A percentile compares a stretch with the other conserved stretches of the same genome.
These are phyloP conservation scores for Calyptommatus sinebrachiatus DNA, from an alignment of 2,113 vertebrate species.

Conservation along the genomic window DNA sequence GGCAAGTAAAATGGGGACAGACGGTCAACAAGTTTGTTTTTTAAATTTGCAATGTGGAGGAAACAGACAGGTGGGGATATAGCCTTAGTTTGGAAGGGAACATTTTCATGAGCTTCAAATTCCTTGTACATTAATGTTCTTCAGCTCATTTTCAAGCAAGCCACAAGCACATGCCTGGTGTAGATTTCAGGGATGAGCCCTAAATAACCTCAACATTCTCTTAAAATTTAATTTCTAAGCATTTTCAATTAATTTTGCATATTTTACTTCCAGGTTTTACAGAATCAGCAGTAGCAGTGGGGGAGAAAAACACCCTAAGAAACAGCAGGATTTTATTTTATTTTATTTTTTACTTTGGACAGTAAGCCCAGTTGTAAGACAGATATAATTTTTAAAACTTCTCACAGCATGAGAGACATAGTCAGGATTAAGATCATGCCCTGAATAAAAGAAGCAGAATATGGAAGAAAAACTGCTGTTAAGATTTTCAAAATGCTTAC, in stretches of 20 bases:
- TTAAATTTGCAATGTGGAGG: no score
- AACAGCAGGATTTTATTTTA: neutral
- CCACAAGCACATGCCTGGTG: no score
- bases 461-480: neutral
- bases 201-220: neutral
- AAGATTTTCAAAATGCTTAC: neutral
- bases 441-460: constrained; percentile 14
- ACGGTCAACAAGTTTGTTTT: no score
- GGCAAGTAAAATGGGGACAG: no score
- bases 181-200: no score
- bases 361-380: neutral
- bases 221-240: neutral
- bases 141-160: no score
- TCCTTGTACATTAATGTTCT: no score
- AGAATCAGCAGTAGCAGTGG: neutral
- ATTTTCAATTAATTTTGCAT: neutral
- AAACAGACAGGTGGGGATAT: no score
- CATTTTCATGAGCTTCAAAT: no score
- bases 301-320: neutral
- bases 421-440: neutral
- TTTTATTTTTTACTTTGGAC: no score
- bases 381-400: constrained; percentile 2
- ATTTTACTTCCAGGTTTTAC: neutral
- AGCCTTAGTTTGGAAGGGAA: no score
- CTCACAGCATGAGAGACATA: neutral